Percentiles rank a stretch among this genome's conserved stretches.
phyloP scores from a whole-genome alignment of 2,888 invertebrate genomes.

The Leucania comma region DNA sequence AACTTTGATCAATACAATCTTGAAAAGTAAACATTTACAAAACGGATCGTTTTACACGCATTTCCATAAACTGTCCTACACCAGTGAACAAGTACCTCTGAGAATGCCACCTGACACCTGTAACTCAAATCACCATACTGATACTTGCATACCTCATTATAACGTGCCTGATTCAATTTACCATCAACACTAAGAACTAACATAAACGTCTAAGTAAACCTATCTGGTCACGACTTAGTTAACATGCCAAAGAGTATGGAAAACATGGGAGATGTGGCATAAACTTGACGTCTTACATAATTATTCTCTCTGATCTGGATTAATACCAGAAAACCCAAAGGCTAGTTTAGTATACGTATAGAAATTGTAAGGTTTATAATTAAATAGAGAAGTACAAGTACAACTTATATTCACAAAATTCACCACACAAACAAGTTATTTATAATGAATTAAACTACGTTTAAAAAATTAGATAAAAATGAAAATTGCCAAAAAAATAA shows the following conservation, averaged over 20 bases:
- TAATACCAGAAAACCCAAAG: too few relatives aligned
- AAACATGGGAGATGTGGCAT: conserved; percentile 39
- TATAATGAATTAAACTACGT: too few relatives aligned
- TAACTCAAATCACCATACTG: conserved; percentile 42
- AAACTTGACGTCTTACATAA: too few relatives aligned
- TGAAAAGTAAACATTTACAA: neutral
- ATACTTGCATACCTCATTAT: conserved; percentile 43
- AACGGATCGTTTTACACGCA: too few relatives aligned
- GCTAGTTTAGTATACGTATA: too few relatives aligned
- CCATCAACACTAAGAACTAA: conserved; percentile 32
- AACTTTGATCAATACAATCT: neutral
- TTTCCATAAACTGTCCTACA: neutral
- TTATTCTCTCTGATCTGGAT: too few relatives aligned
- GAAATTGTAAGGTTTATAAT: too few relatives aligned
- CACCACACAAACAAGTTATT: too few relatives aligned
- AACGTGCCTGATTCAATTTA: conserved; percentile 37
- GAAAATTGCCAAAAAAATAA: too few relatives aligned
- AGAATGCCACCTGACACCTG: conserved; percentile 53
- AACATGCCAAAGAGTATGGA: conserved; percentile 38
- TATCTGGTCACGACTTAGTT: conserved; percentile 55
- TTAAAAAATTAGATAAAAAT: too few relatives aligned
- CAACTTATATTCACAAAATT: too few relatives aligned
- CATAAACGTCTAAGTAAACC: conserved; percentile 39
- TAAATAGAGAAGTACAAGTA: too few relatives aligned
- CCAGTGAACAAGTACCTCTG: neutral